Evolutionary conservation across 2,888 invertebrate species (phyloP), one percentile per base, ranked within the genome.

Genomic region (Rhynchonema sp.): DNA sequence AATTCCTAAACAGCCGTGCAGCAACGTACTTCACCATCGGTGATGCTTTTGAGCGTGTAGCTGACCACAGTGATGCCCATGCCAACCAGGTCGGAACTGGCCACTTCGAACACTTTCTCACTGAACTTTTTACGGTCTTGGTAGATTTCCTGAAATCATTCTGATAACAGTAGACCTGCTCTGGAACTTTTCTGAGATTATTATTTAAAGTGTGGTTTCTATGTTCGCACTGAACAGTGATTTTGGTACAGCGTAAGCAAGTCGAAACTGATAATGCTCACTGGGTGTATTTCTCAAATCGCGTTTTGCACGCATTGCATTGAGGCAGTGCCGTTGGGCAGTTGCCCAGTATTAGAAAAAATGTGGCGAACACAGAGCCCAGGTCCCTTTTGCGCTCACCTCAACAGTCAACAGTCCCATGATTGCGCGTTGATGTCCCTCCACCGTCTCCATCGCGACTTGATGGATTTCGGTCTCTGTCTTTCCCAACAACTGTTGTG

Each of bases 391-490:
- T 38, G 6, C 17, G 38, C n/a, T 52, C 22, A 52, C 52, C 52
- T 52, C 52, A 20, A 90, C 89, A 1, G 89, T 90, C 90, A 90
- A 90, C 64, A 87, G 87, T 30, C 90, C 90, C 90, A 91, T 91
- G 64, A 90, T 90, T 65, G 90, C 90, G 64, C 90, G 80, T 75
- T 91, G 90, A 73, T 91, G 90, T 59, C 90, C 89, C 77, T 90
- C 90, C 27, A 90, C 76, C 52, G 90, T 91, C 46, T 88, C 88
- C 63, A 89, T 79, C 28, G 89, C 89, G 75, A 90, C 87, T 73
- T 87, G 84, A 71, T 87, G 87, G 67, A 90, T 88, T 76, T 90
- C 89, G 17, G 81, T 75, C 71, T 90, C 89, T 52, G 52, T 20
- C n/a, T 52, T 52, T 6, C 52, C n/a, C 3, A 52, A 22, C 3